Percentiles rank a stretch among this genome's conserved stretches.
Evolutionary conservation across 2,888 invertebrate species (phyloP).

Genomic region (Xestia rhomboidea): DNA sequence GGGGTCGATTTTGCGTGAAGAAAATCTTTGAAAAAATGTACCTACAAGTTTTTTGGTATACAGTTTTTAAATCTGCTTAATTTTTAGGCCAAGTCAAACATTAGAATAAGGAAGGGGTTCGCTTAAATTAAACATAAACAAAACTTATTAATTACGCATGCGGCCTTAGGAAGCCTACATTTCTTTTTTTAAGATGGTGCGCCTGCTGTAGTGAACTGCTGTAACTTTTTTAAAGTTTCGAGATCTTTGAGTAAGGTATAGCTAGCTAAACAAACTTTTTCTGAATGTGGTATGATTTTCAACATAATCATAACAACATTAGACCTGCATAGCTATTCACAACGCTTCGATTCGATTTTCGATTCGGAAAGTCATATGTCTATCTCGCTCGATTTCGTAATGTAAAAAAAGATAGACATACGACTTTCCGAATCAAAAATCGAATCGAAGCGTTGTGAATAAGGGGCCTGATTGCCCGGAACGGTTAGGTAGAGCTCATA

Average conservation of each 20-base stretch:
- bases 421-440: no score
- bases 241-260: constrained; percentile 15
- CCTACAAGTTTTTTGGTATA: background rate
- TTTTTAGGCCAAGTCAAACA: constrained; percentile 50
- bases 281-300: background rate
- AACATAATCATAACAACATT: background rate
- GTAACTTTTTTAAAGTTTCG: constrained; percentile 8
- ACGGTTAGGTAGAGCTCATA: background rate
- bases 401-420: no score
- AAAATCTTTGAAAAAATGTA: constrained; percentile 1
- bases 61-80: constrained; percentile 25
- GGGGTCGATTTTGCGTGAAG: background rate
- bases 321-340: no score
- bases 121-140: constrained; percentile 57
- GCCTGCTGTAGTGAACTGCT: constrained; percentile 19
- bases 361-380: no score
- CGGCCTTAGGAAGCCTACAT: constrained; percentile 48
- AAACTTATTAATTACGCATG: constrained; percentile 63
- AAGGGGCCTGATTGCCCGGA: no score
- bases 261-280: background rate
- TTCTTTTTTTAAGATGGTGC: constrained; percentile 36
- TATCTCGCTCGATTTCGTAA: no score
- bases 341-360: no score
- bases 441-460: no score
- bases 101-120: constrained; percentile 57